These are phyloP conservation scores for Leuctra nigra DNA, from an alignment of 2,888 invertebrate genomes.

Conservation along the genomic window DNA sequence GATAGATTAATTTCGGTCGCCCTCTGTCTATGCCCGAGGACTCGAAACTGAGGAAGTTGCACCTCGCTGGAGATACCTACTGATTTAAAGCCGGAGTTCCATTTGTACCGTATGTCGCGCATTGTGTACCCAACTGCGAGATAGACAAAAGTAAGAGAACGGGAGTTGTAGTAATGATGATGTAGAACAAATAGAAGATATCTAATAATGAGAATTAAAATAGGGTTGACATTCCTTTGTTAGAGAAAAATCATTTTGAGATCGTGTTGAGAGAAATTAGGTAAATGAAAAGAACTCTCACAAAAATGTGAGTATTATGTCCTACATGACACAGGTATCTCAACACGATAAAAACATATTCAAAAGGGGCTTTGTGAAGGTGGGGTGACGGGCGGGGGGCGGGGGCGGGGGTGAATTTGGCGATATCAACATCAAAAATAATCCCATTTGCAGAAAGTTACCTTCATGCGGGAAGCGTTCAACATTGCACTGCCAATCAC, in stretches of 20 bases:
- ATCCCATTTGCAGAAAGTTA: too few species aligned
- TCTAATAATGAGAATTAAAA: conserved; percentile 14
- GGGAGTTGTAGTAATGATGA: conserved; percentile 25
- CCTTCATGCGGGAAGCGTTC: too few species aligned
- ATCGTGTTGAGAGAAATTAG: too few species aligned
- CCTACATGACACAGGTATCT: too few species aligned
- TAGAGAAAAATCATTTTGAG: too few species aligned
- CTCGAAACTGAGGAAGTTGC: conserved; percentile 94
- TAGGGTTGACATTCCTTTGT: conserved; percentile 6
- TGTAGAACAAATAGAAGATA: conserved; percentile 15
- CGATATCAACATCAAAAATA: too few species aligned
- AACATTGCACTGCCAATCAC: too few species aligned
- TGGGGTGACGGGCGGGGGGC: background rate
- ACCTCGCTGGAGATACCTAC: conserved; percentile 94
- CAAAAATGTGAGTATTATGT: too few species aligned
- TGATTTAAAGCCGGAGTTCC: conserved; percentile 88
- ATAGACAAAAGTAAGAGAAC: conserved; percentile 39
- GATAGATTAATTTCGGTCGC: conserved; percentile 90
- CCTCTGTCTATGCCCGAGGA: conserved; percentile 92
- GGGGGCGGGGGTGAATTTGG: background rate
- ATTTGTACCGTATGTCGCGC: conserved; percentile 95
- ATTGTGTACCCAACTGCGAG: conserved; percentile 91
- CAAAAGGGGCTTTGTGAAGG: too few species aligned
- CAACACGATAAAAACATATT: too few species aligned
- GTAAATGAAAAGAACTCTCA: too few species aligned